phyloP scores from a whole-genome alignment of 2,113 vertebrate species.

The Piaya cayana region DNA sequence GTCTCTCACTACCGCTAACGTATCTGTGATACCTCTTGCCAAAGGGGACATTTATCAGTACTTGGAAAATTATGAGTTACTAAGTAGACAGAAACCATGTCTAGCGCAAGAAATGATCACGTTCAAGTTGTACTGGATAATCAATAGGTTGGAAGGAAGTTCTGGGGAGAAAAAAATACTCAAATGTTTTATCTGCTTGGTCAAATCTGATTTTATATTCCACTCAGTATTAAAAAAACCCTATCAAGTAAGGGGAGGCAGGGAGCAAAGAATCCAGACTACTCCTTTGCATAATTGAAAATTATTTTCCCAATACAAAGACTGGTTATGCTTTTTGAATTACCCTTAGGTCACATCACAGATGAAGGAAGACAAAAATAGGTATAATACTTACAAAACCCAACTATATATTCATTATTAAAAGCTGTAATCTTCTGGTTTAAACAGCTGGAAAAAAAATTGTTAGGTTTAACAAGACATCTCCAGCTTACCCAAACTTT shows the following conservation, averaged over 20 bases:
- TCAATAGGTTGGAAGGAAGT: not conserved
- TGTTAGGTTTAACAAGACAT: not conserved
- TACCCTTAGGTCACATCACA: not conserved
- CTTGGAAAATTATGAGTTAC: not conserved
- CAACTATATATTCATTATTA: not conserved
- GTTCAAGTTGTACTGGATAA: not conserved
- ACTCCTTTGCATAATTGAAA: not conserved
- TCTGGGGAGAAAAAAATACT: not conserved
- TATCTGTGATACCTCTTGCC: not conserved
- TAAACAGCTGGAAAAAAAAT: not conserved
- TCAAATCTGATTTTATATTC: not conserved
- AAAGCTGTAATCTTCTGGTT: not conserved
- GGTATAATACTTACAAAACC: not conserved
- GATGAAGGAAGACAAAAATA: not conserved
- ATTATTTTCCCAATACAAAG: not conserved
- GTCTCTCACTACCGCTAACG: not conserved
- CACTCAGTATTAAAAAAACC: accelerated
- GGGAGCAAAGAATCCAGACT: not conserved
- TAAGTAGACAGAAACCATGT: not conserved
- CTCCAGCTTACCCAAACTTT: not conserved
- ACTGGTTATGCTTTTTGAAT: not conserved
- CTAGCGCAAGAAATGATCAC: not conserved
- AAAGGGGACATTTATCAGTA: not conserved
- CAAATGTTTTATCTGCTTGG: not conserved
- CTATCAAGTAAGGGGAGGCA: not conserved